Evolutionary conservation across 2,888 invertebrate genomes (phyloP).

Genomic region (Belgica antarctica): DNA sequence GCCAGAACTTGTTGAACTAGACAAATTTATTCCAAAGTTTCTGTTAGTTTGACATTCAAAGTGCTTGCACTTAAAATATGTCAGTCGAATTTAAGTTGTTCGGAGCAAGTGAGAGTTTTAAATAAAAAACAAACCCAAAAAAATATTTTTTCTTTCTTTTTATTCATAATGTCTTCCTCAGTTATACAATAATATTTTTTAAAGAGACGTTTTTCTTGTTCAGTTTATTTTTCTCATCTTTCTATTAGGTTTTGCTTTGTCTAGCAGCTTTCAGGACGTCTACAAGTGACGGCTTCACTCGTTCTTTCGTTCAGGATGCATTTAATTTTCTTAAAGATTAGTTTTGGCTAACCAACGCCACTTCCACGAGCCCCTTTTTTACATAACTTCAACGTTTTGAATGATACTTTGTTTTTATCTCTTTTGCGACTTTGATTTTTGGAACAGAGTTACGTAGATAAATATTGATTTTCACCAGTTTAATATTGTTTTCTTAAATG

Average conservation of each 20-base stretch:
- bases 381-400: slow-evolving; percentile 1
- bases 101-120: not conserved
- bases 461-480: slow-evolving; percentile 25
- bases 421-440: not conserved
- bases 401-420: not conserved
- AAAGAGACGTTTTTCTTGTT: not conserved
- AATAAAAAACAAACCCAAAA: slow-evolving; percentile 11
- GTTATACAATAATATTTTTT: slow-evolving; percentile 24
- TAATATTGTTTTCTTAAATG: slow-evolving; percentile 18
- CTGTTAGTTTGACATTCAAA: slow-evolving; percentile 27
- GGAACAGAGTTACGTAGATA: slow-evolving; percentile 14
- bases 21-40: no score
- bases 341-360: no score
- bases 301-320: no score
- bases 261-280: no score
- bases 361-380: no score
- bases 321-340: no score
- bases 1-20: slow-evolving; percentile 27
- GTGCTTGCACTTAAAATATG: not conserved
- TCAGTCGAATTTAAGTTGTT: not conserved
- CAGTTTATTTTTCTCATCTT: not conserved
- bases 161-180: slow-evolving; percentile 8
- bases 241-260: no score
- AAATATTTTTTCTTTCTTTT: slow-evolving; percentile 3
- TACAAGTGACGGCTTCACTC: no score